These are phyloP conservation scores for Malurus elegans DNA, from an alignment of 2,113 vertebrate species.

Conservation along the genomic window DNA sequence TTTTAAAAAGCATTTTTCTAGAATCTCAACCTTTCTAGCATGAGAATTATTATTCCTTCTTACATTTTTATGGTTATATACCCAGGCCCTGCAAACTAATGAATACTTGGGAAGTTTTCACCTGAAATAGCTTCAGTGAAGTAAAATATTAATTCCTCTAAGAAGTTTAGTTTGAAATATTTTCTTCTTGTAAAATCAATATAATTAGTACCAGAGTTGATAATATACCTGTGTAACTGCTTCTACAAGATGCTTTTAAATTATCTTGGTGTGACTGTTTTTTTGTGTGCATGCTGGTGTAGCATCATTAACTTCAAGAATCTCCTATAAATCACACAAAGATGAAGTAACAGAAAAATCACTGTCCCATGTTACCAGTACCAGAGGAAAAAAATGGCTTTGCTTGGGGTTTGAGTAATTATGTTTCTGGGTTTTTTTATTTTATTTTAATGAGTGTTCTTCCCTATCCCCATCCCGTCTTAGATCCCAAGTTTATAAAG, in stretches of 20 bases:
- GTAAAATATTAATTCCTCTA: not conserved
- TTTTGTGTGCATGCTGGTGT: not conserved
- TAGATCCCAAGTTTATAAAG: not conserved
- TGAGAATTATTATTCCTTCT: not conserved
- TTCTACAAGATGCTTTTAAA: not conserved
- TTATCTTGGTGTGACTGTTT: not conserved
- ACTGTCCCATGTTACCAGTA: not conserved
- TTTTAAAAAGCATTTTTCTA: not conserved
- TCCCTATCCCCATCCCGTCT: rapidly evolving
- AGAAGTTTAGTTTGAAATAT: not conserved
- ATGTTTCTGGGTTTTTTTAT: rapidly evolving
- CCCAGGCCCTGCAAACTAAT: not conserved
- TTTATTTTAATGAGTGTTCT: not conserved
- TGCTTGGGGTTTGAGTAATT: not conserved
- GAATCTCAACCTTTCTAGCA: not conserved
- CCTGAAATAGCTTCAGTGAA: not conserved
- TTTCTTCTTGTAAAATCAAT: not conserved
- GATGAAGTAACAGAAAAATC: not conserved
- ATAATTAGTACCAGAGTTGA: not conserved
- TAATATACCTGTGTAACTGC: not conserved
- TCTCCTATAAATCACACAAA: not conserved
- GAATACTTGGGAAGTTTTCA: not conserved
- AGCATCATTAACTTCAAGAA: not conserved
- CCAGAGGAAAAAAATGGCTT: not conserved
- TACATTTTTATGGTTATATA: not conserved